A percentile compares a stretch with the other conserved stretches of the same genome.
Conservation (phyloP, 2,113 vertebrate species). For the Cryptotis parvus region DNA sequence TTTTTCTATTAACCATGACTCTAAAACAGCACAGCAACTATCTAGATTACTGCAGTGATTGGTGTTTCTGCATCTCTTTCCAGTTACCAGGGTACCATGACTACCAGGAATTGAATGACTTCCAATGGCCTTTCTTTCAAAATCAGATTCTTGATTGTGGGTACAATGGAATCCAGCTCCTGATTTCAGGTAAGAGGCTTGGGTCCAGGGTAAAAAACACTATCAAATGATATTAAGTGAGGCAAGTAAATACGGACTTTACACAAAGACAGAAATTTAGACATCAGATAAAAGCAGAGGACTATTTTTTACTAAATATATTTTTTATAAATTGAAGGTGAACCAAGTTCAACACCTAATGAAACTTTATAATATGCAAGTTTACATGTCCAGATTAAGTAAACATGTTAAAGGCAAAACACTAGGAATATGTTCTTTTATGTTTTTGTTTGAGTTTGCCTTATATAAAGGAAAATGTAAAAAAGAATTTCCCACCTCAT, state of each 20-base stretch:
- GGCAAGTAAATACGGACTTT: not conserved
- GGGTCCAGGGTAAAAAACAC: not conserved
- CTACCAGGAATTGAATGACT: not conserved
- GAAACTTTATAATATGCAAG: not conserved
- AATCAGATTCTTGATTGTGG: not conserved
- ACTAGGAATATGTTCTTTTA: not conserved
- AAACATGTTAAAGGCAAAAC: not conserved
- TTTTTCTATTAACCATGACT: not conserved
- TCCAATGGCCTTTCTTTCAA: not conserved
- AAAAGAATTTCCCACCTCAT: not conserved
- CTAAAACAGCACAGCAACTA: not conserved
- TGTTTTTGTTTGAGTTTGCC: not conserved
- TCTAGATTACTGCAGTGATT: not conserved
- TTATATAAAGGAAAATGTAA: not conserved
- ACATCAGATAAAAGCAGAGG: not conserved
- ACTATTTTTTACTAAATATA: not conserved
- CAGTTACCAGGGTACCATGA: not conserved
- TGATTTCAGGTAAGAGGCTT: not conserved
- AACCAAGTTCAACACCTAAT: not conserved
- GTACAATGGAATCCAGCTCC: not conserved
- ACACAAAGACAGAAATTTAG: not conserved
- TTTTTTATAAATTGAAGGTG: not conserved
- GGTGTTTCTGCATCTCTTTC: not conserved
- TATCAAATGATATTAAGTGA: not conserved
- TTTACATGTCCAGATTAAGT: not conserved